phyloP scores from a whole-genome alignment of 2,888 invertebrate species.

The Anthrax anthrax region DNA sequence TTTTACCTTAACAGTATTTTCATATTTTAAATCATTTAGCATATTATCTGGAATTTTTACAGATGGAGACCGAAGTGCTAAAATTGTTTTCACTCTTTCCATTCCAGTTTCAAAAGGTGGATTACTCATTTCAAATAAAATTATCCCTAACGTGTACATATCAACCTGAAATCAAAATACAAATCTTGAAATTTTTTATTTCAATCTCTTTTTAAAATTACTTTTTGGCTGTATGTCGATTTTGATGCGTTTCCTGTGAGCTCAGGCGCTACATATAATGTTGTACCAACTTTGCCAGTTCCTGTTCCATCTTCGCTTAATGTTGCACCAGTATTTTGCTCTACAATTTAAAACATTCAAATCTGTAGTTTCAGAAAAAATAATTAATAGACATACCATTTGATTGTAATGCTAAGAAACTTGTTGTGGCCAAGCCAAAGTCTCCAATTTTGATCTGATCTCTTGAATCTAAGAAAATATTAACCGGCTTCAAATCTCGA shows the following conservation, averaged over 20 bases:
- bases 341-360: not conserved
- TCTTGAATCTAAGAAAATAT: constrained; percentile 80
- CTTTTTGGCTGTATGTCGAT: constrained; percentile 75
- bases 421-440: constrained; percentile 88
- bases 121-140: constrained; percentile 92
- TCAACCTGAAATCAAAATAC: constrained; percentile 35
- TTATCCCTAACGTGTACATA: constrained; percentile 76
- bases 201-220: constrained; percentile 21
- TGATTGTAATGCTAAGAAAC: constrained; percentile 37
- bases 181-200: not conserved
- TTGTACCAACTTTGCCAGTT: constrained; percentile 84
- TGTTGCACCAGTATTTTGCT: constrained; percentile 1
- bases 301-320: constrained; percentile 30
- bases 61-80: constrained; percentile 52
- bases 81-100: constrained; percentile 72
- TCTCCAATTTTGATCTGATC: constrained; percentile 96
- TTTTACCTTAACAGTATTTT: constrained; percentile 39
- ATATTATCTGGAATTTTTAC: constrained; percentile 59
- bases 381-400: constrained; percentile 15
- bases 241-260: constrained; percentile 53
- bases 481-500: constrained; percentile 7
- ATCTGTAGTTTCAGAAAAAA: not conserved
- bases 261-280: constrained; percentile 91
- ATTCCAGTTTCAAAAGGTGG: constrained; percentile 70
- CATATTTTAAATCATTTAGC: constrained; percentile 24